Evolutionary conservation across 2,797 vertebrate species (phyloP).

Genomic region (Sternarchorhynchus goeldii): DNA sequence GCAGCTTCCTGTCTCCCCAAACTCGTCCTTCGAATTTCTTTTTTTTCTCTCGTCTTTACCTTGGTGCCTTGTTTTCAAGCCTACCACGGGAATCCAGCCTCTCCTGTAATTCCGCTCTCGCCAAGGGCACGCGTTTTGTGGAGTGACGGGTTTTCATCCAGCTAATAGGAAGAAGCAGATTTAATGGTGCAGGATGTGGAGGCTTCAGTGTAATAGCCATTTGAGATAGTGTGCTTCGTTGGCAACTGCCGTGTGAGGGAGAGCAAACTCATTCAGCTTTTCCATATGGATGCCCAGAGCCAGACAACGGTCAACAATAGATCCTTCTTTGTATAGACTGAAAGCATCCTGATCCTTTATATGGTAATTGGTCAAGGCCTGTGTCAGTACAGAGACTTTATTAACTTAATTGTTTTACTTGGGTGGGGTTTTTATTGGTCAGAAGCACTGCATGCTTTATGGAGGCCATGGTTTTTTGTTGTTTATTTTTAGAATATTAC

Average conservation of each 20-base stretch:
- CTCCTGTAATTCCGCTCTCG: slow-evolving; percentile 15
- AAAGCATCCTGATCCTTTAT: not conserved
- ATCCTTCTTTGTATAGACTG: not conserved
- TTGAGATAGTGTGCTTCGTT: no score
- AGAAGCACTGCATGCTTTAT: slow-evolving; percentile 20
- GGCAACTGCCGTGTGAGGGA: not conserved
- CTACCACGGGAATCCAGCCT: not conserved
- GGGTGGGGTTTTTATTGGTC: slow-evolving; percentile 13
- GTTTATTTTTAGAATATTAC: not conserved
- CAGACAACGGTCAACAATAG: not conserved
- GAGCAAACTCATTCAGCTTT: not conserved
- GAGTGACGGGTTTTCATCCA: not conserved
- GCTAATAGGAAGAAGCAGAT: not conserved
- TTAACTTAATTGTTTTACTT: slow-evolving; percentile 22
- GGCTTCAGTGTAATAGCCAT: not conserved
- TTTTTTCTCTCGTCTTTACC: no score
- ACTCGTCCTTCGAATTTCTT: not conserved
- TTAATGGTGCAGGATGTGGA: not conserved
- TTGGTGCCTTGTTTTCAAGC: not conserved
- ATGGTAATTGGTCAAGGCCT: not conserved
- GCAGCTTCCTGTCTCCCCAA: not conserved
- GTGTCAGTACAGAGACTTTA: slow-evolving; percentile 19
- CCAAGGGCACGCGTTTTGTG: slow-evolving; percentile 4
- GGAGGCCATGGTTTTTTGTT: slow-evolving; percentile 8
- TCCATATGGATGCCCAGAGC: no score